Conservation (phyloP, 2,113 vertebrate genomes). For the Amphilophus citrinellus region DNA sequence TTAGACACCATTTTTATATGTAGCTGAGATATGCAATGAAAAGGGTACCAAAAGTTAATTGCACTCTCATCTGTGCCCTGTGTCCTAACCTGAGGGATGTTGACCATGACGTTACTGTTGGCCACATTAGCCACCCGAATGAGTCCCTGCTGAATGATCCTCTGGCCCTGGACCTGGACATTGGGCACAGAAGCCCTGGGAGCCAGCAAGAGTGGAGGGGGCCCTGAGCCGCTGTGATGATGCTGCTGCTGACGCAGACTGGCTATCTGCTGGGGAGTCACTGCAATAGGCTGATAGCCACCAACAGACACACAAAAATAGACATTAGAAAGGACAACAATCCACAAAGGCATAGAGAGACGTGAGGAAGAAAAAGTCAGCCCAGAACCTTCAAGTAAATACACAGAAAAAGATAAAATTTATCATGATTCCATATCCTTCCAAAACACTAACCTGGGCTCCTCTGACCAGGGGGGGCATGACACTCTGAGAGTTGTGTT, state of each 20-base stretch:
- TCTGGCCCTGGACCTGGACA: constrained; percentile 95
- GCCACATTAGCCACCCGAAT: constrained; percentile 95
- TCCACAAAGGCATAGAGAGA: not conserved
- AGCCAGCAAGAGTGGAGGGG: constrained; percentile 92
- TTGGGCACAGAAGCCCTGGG: constrained; percentile 93
- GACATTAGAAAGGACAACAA: not conserved
- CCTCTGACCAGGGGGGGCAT: constrained; percentile 96
- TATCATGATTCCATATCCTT: not conserved
- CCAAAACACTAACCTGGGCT: constrained; percentile 86
- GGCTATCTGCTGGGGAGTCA: constrained; percentile 93
- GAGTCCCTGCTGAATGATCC: constrained; percentile 97
- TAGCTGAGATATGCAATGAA: not conserved
- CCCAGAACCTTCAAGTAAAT: not conserved
- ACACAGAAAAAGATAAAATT: not conserved
- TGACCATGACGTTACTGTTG: constrained; percentile 92
- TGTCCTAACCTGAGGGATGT: constrained; percentile 85
- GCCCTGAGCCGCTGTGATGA: constrained; percentile 92
- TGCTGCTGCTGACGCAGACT: constrained; percentile 93
- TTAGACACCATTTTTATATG: not conserved
- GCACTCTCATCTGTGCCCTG: not conserved
- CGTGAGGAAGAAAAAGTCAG: not conserved
- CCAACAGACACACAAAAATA: not conserved
- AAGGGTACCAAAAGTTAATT: not conserved
- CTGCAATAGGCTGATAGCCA: constrained; percentile 80
- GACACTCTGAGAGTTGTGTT: constrained; percentile 90